phyloP scores from a whole-genome alignment of 2,113 vertebrate species.

The Pristiophorus japonicus region DNA sequence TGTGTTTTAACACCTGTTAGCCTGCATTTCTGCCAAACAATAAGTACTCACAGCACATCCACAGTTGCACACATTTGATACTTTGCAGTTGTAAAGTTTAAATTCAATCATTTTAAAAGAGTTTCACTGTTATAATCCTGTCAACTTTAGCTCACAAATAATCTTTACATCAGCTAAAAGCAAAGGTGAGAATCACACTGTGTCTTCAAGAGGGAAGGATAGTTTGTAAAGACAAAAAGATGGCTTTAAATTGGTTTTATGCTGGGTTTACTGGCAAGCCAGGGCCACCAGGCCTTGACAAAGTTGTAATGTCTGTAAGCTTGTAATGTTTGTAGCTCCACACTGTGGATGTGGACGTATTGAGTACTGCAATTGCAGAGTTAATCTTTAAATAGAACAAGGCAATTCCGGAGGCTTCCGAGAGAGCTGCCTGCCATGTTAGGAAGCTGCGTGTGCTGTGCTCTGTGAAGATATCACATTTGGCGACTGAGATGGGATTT shows the following conservation, averaged over 20 bases:
- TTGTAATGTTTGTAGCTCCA: no score
- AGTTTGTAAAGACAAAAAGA: neutral
- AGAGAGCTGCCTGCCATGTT: no score
- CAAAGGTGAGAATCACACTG: neutral
- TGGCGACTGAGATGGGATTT: no score
- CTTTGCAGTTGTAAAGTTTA: neutral
- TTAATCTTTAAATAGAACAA: no score
- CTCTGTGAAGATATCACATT: no score
- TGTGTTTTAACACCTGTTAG: constrained; percentile 2
- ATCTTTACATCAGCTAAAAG: neutral
- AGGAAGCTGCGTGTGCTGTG: no score
- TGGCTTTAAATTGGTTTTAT: neutral
- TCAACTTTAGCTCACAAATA: neutral
- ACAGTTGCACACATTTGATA: neutral
- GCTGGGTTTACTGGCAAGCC: neutral
- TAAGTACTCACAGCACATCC: neutral
- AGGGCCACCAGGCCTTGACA: neutral
- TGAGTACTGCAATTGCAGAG: no score
- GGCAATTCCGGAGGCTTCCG: no score
- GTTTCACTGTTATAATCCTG: neutral
- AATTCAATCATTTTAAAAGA: neutral
- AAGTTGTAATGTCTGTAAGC: no score
- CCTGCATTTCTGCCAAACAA: neutral
- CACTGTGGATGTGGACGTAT: no score
- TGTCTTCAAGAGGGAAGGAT: neutral